Conservation (phyloP, 2,797 vertebrate species). For the Oreortyx pictus region DNA sequence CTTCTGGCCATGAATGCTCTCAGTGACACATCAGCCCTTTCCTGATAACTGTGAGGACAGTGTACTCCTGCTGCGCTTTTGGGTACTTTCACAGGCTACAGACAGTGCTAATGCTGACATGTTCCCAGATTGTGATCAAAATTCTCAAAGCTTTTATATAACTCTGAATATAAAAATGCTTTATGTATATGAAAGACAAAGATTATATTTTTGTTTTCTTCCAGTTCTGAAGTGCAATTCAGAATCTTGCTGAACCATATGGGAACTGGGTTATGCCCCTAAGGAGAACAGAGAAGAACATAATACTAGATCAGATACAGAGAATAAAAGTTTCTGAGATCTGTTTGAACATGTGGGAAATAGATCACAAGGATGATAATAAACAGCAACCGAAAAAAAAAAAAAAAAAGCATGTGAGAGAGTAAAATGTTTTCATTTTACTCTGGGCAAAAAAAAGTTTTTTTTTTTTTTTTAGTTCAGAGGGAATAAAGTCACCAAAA, state of each 20-base stretch:
- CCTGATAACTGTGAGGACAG: not conserved
- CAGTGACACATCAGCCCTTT: not conserved
- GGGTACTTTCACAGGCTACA: not conserved
- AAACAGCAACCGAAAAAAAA: not conserved
- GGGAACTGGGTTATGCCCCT: not conserved
- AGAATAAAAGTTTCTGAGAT: not conserved
- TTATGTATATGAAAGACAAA: not conserved
- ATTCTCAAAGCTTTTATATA: not conserved
- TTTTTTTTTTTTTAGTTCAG: not conserved
- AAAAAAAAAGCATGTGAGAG: not conserved
- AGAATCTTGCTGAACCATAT: not conserved
- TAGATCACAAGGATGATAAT: not conserved
- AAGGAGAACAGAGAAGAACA: not conserved
- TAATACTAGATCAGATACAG: not conserved
- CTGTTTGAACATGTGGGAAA: not conserved
- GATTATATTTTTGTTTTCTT: not conserved
- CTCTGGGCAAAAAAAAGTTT: not conserved
- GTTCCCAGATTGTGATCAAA: not conserved
- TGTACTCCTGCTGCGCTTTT: not conserved
- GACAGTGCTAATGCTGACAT: not conserved
- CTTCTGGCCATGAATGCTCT: fast-evolving
- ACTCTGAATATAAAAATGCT: not conserved
- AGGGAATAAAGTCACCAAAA: not conserved
- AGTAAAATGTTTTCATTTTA: not conserved
- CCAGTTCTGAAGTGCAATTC: not conserved